These are phyloP conservation scores for Lacerta viridis DNA, from an alignment of 2,797 vertebrate genomes.

Conservation along the genomic window DNA sequence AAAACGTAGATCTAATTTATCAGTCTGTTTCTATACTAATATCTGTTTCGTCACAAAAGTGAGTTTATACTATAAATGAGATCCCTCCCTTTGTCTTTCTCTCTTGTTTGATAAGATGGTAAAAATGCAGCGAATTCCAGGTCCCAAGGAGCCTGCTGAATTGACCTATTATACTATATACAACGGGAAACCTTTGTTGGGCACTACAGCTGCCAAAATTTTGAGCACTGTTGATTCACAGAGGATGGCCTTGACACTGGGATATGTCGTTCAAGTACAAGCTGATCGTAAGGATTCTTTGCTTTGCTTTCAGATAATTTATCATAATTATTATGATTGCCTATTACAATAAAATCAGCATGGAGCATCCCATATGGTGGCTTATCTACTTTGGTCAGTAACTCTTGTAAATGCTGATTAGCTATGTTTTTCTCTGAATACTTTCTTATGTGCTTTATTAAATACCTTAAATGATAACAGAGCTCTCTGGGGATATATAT, in stretches of 20 bases:
- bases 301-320: background rate
- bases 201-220: conserved; percentile 93
- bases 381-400: background rate
- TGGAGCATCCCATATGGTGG: background rate
- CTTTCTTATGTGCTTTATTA: background rate
- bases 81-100: background rate
- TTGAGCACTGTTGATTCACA: conserved; percentile 97
- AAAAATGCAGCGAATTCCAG: conserved; percentile 90
- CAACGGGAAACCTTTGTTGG: conserved; percentile 88
- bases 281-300: conserved; percentile 91
- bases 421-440: background rate
- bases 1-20: conserved; percentile 14
- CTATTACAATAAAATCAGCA: background rate
- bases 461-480: background rate
- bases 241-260: conserved; percentile 95
- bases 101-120: conserved; percentile 89
- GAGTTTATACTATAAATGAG: background rate
- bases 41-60: background rate
- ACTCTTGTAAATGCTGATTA: conserved; percentile 20
- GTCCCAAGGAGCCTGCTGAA: conserved; percentile 92
- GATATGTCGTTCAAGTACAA: conserved; percentile 96
- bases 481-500: background rate
- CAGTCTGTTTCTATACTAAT: conserved; percentile 18
- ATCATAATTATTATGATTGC: background rate
- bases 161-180: conserved; percentile 95